phyloP scores from a whole-genome alignment of 1,140 invertebrate species.

The Schlechtendalia chinensis region DNA sequence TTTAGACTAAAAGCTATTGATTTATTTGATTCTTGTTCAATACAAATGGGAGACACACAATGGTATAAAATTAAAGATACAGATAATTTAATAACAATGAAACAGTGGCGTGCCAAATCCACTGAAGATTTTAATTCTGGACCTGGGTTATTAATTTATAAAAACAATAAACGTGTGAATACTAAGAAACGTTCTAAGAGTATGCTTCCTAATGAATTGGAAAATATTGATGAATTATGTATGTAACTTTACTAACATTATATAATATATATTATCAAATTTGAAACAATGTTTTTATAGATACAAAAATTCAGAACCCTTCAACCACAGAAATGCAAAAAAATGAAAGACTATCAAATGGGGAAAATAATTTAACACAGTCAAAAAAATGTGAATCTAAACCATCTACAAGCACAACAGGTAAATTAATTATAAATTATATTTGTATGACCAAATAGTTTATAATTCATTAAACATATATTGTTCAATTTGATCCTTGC shows the following conservation, averaged over 20 bases:
- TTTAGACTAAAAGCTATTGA: constrained; percentile 73
- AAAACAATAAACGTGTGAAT: neutral
- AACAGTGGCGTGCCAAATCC: constrained; percentile 58
- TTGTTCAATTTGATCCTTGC: too few species aligned
- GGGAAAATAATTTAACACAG: neutral
- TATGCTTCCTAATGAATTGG: neutral
- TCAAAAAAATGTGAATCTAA: neutral
- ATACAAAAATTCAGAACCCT: neutral
- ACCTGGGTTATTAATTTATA: neutral
- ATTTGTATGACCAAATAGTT: neutral
- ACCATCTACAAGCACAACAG: neutral
- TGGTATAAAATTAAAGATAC: constrained; percentile 65
- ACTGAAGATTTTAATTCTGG: constrained; percentile 6
- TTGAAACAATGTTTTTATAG: neutral
- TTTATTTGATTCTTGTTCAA: constrained; percentile 82
- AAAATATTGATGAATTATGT: constrained; percentile 51
- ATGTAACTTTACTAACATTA: neutral
- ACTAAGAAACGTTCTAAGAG: neutral
- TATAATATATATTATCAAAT: too few species aligned
- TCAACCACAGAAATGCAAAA: neutral
- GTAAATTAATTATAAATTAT: neutral
- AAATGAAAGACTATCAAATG: neutral
- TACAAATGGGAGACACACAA: constrained; percentile 83
- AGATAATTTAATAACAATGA: constrained; percentile 62
- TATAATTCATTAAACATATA: too few species aligned